Percentiles rank a stretch among this genome's conserved stretches.
phyloP scores from a whole-genome alignment of 1,140 invertebrate genomes.

The Antheraea pernyi region DNA sequence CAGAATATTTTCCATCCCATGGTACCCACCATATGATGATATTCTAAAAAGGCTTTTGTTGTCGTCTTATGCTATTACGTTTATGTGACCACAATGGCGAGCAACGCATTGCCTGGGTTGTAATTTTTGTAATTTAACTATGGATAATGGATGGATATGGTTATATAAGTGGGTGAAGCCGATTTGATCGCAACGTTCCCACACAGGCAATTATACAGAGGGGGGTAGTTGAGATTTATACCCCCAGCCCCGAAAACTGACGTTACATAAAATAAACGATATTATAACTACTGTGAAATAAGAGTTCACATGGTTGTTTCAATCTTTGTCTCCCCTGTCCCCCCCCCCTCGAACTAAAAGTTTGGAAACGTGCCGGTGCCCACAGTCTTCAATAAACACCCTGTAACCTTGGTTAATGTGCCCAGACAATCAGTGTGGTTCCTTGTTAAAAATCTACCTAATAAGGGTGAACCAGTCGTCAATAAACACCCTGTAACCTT shows the following conservation, averaged over 20 bases:
- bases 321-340: no score
- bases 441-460: slow-evolving; percentile 26
- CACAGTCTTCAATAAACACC: no score
- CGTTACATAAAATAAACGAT: no score
- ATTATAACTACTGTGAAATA: no score
- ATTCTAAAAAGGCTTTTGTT: slow-evolving; percentile 13
- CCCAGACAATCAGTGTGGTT: slow-evolving; percentile 33
- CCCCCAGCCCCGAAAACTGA: no score
- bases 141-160: neutral
- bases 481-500: slow-evolving; percentile 37
- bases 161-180: neutral
- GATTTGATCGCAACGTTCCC: slow-evolving; percentile 16
- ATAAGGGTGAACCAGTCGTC: slow-evolving; percentile 31
- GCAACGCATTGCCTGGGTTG: slow-evolving; percentile 12
- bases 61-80: slow-evolving; percentile 11
- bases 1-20: slow-evolving; percentile 4
- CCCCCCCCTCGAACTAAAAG: no score
- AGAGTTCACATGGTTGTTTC: no score
- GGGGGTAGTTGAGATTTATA: no score
- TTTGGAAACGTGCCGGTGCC: no score
- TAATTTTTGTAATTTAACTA: slow-evolving; percentile 10
- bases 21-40: slow-evolving; percentile 17
- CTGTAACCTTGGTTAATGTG: no score
- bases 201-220: no score
- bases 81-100: slow-evolving; percentile 14